Evolutionary conservation across 2,113 vertebrate genomes (phyloP), one percentile per base, ranked within the genome.

Genomic region (Pao palembangensis): DNA sequence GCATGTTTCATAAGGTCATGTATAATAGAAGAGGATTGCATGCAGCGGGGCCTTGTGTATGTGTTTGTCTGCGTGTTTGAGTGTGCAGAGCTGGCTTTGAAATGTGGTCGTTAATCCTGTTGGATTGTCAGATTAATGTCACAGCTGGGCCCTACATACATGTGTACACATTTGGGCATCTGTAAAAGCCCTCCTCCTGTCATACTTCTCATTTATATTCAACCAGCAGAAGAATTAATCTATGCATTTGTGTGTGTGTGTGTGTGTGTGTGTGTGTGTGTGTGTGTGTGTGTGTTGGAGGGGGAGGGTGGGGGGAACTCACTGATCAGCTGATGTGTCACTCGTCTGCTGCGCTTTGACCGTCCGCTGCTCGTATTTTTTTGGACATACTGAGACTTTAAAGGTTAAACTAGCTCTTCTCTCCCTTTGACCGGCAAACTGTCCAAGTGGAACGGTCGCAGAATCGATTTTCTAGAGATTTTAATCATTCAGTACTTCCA

Each of bases 41-140:
- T 43, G 52, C 68, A 61, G 69, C 60, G 76, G 71, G 66, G 74
- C 65, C 51, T 65, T 5, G 23, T 68, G 52, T 61, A 18, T 59
- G 54, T 67, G 52, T 54, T 19, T 58, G 54, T 61, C 31, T 49
- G 3, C 51, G 21, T 55, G 18, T 52, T 19, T 57, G 34, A 67
- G 49, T 64, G 43, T 61, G n/a, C 23, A 1, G 55, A 15, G 62
- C 41, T 12, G 50, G 67, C 23, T 54, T 55, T 69, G 53, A 64
- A 62, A 80, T 69, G 68, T 62, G 44, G 59, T 58, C 75, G 79
- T 73, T 86, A 88, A 88, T 88, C 88, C 86, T 76, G 56, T 38
- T 67, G 82, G 77, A 88, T 86, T 81, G 85, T 75, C 73, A 81
- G 88, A 89, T 88, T 85, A 89, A 62, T 84, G 82, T 75, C 88